phyloP scores from a whole-genome alignment of 2,888 invertebrate genomes.

The Apodemia zela region DNA sequence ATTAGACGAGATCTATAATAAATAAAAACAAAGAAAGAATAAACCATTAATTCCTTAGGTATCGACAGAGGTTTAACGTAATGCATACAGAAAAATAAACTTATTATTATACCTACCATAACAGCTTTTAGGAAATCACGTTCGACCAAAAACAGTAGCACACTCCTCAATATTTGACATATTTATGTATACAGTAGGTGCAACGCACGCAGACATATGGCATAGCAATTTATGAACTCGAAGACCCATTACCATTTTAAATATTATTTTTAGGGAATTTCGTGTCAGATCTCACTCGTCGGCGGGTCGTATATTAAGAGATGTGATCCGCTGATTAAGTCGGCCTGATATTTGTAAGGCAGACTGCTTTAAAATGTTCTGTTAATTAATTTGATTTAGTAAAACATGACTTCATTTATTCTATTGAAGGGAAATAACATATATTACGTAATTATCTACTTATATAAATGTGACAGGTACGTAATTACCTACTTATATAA shows the following conservation, averaged over 20 bases:
- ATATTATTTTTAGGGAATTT: slow-evolving; percentile 81
- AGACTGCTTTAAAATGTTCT: slow-evolving; percentile 56
- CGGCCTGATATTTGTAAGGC: slow-evolving; percentile 62
- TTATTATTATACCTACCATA: background rate
- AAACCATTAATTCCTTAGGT: too few relatives aligned
- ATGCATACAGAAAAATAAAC: too few relatives aligned
- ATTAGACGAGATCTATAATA: too few relatives aligned
- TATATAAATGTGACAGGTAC: too few relatives aligned
- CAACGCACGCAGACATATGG: slow-evolving; percentile 74
- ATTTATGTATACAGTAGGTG: slow-evolving; percentile 79
- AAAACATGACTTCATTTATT: background rate
- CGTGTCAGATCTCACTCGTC: slow-evolving; percentile 80
- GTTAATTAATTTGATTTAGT: slow-evolving; percentile 64
- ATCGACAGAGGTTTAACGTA: too few relatives aligned
- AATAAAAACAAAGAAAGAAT: too few relatives aligned
- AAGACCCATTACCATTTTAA: slow-evolving; percentile 79
- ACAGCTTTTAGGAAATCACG: slow-evolving; percentile 27
- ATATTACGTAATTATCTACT: background rate
- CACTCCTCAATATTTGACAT: slow-evolving; percentile 76
- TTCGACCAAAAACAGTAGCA: slow-evolving; percentile 51
- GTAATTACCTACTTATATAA: too few relatives aligned
- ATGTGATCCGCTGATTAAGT: slow-evolving; percentile 78
- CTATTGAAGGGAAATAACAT: slow-evolving; percentile 26
- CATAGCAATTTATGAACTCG: slow-evolving; percentile 77
- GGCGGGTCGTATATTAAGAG: slow-evolving; percentile 73